Evolutionary conservation across 2,797 vertebrate genomes (phyloP), one percentile per base, ranked within the genome.

Genomic region (Garrulus glandarius): DNA sequence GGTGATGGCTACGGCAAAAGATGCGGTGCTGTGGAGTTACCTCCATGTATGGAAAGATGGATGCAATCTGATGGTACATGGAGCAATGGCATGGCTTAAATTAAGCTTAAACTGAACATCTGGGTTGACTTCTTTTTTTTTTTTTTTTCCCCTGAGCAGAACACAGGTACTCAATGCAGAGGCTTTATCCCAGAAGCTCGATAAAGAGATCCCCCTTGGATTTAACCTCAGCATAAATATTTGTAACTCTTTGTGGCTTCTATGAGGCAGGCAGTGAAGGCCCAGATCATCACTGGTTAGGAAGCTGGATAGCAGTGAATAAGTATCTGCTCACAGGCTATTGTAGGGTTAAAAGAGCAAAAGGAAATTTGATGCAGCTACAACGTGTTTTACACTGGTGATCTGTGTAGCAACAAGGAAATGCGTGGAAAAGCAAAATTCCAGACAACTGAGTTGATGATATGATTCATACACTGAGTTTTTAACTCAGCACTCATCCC

Each of bases 351-450:
- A 95, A 95, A 72, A 89, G 23, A 85, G 53, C 37, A 61, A 88
- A 83, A 87, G 53, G 68, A 89, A 89, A 91, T 78, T 75, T 37
- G 24, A 67, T 59, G 65, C 39, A 92, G 52, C 52, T 87, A 64
- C 47, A 71, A 43, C 36, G 14, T 79, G 69, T 89, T 94, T 83
- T 84, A 67, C 75, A 70, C 67, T 76, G 30, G 27, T 84, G 88
- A 91, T 93, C 55, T 0, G 1, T 52, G 87, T 86, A 64, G 52
- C 68, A 63, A 53, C 20, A 55, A 92, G 94, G 84, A 95, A 94
- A 60, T 57, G 53, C 63, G 29, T 8, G 69, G 84, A 91, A 89
- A 91, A 91, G 71, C 82, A 94, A 80, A 95, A 92, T 83, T 91
- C 75, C 32, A 67, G 84, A 69, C 75, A 84, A 39, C 64, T 92